Conservation (phyloP, 2,797 vertebrate species). For the Xiphorhynchus erythropygius region DNA sequence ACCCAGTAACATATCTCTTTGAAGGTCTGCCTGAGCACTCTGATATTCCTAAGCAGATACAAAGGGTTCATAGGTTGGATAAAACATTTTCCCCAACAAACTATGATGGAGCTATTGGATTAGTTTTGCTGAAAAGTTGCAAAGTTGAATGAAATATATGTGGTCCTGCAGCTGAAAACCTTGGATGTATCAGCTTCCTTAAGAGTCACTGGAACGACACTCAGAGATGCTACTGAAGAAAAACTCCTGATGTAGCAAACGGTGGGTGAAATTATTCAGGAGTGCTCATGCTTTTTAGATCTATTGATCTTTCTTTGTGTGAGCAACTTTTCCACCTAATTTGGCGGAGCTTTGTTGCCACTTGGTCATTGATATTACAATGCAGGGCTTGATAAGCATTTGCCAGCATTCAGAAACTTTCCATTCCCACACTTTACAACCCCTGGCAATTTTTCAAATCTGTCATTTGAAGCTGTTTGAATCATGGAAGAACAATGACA, state of each 20-base stretch:
- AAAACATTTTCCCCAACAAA: not conserved
- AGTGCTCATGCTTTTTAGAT: not conserved
- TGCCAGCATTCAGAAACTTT: conserved; percentile 63
- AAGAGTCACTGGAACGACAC: not conserved
- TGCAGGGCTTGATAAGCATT: conserved; percentile 37
- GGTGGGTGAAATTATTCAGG: not conserved
- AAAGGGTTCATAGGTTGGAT: not conserved
- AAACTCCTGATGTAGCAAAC: not conserved
- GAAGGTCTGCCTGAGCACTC: not conserved
- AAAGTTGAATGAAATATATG: not conserved
- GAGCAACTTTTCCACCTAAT: conserved; percentile 42
- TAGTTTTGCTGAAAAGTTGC: not conserved
- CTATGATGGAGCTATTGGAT: not conserved
- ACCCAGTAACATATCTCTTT: not conserved
- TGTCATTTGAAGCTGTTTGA: conserved; percentile 47
- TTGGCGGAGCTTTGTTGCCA: conserved; percentile 15
- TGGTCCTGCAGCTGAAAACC: not conserved
- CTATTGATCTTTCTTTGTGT: conserved; percentile 30
- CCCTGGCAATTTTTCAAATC: conserved; percentile 15
- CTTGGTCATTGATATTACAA: conserved; percentile 34
- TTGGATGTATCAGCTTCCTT: not conserved
- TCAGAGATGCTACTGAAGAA: not conserved
- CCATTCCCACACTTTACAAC: conserved; percentile 63
- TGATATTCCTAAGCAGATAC: not conserved
- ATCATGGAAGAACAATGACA: conserved; percentile 57